Evolutionary conservation across 2,888 invertebrate genomes (phyloP), one percentile per base, ranked within the genome.

Genomic region (Deilephila elpenor): DNA sequence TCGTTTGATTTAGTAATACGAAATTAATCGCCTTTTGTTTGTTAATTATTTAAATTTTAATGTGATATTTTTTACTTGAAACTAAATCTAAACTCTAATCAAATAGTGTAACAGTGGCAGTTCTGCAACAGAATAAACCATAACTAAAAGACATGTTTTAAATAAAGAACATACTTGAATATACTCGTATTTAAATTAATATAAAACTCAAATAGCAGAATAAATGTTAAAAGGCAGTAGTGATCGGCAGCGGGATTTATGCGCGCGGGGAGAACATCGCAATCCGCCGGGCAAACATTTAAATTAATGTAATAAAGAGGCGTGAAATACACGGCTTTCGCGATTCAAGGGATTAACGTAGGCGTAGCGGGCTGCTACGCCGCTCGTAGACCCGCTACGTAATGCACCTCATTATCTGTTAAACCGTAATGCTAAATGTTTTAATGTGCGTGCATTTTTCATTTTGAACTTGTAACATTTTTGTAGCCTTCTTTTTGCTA

Each of bases 301-400:
- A 93, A 94, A 94, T 94, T 94, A 94, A 94, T 94, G 93, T 93
- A 89, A 92, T 93, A 93, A 93, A 93, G 90, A 93, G 90, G 87
- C 92, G 92, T 91, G 90, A 92, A 93, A 90, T 88, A 84, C 88
- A 85, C 83, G 91, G 92, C 89, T 91, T 89, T 86, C 80, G 86
- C 84, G 87, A 87, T 88, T 89, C 80, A 80, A 73, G 85, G 90
- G 88, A 88, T 90, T 89, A 89, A 78, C 84, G 82, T 82, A 71
- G 44, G 44, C 64, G 72, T 67, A 67, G 67, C 79, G 73, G 76
- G 76, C 75, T 60, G 25, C 72, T 56, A 62, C 64, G 59, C 74
- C n/a, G n/a, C n/a, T 71, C 34, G 73, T 72, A 59, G 59, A 37
- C 56, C 29, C 8, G 32, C 29, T 32, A 29, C 53, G 51, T 62